Base-by-base conservation (phyloP, 2,888 invertebrate species). In the Dryobota labecula region DNA sequence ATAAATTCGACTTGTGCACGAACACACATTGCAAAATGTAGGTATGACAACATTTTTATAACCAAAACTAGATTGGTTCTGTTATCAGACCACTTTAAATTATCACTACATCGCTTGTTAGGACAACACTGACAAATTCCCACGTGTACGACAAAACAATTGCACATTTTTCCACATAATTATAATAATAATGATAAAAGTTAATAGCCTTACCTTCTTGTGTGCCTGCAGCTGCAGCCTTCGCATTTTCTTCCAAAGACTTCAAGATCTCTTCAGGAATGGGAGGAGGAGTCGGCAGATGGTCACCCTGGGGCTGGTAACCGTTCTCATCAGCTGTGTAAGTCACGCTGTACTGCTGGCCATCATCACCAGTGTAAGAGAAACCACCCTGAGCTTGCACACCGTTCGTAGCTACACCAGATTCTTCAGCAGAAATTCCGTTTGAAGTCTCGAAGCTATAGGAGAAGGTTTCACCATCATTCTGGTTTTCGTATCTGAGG, bases 321-420 rank as follows among this genome's bases (percentile, higher is more conserved):
- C 96, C 96, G 51, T 95, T 95, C 84, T 95, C 95, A 73, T 96
- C 95, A 84, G 96, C 96, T 0, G 95, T 96, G 65, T 96, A 96
- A 13, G 92, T 92, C 53, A 96, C 88, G 45, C 92, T 91, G 86
- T 93, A 95, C 45, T 86, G 75, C 83, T 95, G 93, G 8, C 96
- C 96, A 73, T 96, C 95, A 80, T 96, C 96, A 78, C 93, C 94
- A 64, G 93, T 94, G 77, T 95, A 96, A 7, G 95, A 89, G 69
- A 90, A 96, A 36, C 86, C 94, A 62, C 96, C 96, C 73, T 96
- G 93, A 57, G 95, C 95, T 54, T 90, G 93, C 0, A 95, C 95
- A 62, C 96, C 96, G 68, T 94, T 92, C 0, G 94, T 93, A 41
- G 95, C 95, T 0, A 93, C 91, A 65, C 96, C 96, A 20, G 93